A percentile compares a stretch with the other conserved stretches of the same genome.
Conservation (phyloP, 1,140 invertebrate species). For the Rhagoletis pomonella region DNA sequence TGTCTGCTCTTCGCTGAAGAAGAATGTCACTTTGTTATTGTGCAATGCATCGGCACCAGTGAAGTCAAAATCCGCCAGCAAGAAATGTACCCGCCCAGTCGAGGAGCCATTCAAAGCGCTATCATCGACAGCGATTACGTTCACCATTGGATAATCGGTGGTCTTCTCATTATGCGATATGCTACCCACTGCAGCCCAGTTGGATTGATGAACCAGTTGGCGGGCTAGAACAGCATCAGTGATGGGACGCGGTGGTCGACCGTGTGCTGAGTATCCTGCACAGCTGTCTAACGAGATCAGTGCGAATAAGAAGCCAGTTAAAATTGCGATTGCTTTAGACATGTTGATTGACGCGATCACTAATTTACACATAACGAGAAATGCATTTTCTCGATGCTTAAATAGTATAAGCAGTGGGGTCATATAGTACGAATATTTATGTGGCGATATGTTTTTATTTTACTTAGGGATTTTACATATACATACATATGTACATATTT, state of each 20-base stretch:
- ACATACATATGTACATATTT: too few species aligned
- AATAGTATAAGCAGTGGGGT: not conserved
- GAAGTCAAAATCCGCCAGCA: constrained; percentile 85
- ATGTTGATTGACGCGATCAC: not conserved
- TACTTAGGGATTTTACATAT: too few species aligned
- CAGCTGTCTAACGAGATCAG: not conserved
- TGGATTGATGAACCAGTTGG: constrained; percentile 76
- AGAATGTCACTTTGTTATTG: constrained; percentile 80
- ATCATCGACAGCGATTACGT: constrained; percentile 84
- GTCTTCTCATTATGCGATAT: constrained; percentile 80
- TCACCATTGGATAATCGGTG: constrained; percentile 83
- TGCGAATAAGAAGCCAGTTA: not conserved
- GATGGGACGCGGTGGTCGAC: not conserved
- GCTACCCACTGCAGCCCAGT: constrained; percentile 85
- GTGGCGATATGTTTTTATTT: not conserved
- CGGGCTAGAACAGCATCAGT: constrained; percentile 72
- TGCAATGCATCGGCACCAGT: constrained; percentile 80
- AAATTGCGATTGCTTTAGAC: not conserved
- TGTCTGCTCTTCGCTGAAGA: constrained; percentile 82
- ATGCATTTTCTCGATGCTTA: not conserved
- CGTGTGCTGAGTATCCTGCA: constrained; percentile 27
- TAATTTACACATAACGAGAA: not conserved
- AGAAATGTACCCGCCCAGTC: constrained; percentile 85
- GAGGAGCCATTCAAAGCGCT: constrained; percentile 79
- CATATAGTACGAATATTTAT: not conserved